These are phyloP conservation scores for Cheiracanthium punctorium DNA, from an alignment of 2,888 invertebrate species.

Conservation along the genomic window DNA sequence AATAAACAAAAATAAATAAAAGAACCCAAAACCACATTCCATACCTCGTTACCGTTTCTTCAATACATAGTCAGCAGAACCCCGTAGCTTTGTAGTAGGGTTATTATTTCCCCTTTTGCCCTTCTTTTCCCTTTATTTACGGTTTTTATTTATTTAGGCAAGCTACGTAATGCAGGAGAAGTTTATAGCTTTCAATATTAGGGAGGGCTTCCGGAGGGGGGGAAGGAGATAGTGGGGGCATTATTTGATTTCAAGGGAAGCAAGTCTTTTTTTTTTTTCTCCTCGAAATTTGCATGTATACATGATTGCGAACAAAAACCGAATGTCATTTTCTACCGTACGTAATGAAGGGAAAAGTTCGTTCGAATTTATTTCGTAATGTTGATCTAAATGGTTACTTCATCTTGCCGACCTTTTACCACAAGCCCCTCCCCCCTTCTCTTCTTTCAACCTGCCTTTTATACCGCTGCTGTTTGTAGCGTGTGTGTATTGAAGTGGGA, in stretches of 20 bases:
- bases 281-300: slow-evolving; percentile 28
- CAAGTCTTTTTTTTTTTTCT: background rate
- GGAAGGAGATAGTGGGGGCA: too few relatives aligned
- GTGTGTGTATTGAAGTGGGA: too few relatives aligned
- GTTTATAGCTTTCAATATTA: slow-evolving; percentile 68
- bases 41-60: slow-evolving; percentile 38
- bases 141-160: slow-evolving; percentile 53
- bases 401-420: background rate
- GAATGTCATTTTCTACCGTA: slow-evolving; percentile 61
- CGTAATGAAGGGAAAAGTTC: slow-evolving; percentile 58
- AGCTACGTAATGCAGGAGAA: slow-evolving; percentile 45
- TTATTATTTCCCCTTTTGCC: slow-evolving; percentile 53
- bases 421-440: background rate
- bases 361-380: slow-evolving; percentile 55
- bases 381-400: slow-evolving; percentile 56
- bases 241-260: slow-evolving; percentile 53
- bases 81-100: slow-evolving; percentile 22
- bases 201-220: too few relatives aligned
- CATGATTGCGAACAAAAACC: background rate
- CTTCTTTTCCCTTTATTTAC: slow-evolving; percentile 28
- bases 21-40: slow-evolving; percentile 38
- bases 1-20: slow-evolving; percentile 43
- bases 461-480: too few relatives aligned
- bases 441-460: background rate
- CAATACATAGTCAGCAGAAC: slow-evolving; percentile 15